Evolutionary conservation across 92 coral and sea anemone species (phyloP).

Genomic region (Porites rus): DNA sequence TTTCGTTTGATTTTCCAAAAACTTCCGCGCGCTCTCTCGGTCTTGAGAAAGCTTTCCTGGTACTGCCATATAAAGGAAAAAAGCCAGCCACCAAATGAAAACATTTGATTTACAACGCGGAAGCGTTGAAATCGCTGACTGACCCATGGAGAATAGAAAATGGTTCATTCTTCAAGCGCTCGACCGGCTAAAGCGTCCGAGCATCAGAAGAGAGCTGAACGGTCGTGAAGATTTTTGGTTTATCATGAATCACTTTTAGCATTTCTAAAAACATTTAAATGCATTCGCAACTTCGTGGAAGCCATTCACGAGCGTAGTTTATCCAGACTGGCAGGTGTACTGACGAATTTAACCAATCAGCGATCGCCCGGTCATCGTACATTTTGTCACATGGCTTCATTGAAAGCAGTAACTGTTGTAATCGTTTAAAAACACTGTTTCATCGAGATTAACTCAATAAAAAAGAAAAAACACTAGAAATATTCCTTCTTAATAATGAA

Average conservation of each 20-base stretch:
- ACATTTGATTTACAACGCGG: not conserved
- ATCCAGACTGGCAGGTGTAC: conserved; percentile 32
- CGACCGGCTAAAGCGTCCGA: not conserved
- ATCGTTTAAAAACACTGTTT: not conserved
- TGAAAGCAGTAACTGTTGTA: not conserved
- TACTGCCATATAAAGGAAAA: not conserved
- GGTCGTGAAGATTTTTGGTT: not conserved
- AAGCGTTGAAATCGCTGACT: not conserved
- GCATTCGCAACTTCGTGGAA: conserved; percentile 1
- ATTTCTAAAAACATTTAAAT: not conserved
- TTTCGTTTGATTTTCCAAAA: conserved; percentile 46
- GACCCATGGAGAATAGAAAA: not conserved
- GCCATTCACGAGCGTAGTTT: conserved; percentile 18
- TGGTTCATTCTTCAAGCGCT: not conserved
- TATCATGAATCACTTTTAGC: conserved; percentile 13
- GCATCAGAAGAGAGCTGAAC: not conserved
- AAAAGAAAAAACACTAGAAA: not conserved
- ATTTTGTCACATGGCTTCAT: conserved; percentile 3
- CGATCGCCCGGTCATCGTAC: conserved; percentile 10
- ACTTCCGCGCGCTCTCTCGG: conserved; percentile 17
- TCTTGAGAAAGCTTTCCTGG: conserved; percentile 19
- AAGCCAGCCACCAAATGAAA: not conserved
- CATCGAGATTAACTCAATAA: not conserved
- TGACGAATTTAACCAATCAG: conserved; percentile 19
- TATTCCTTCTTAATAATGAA: not conserved